Percentiles rank a stretch among this genome's conserved stretches.
Evolutionary conservation across 2,888 invertebrate genomes (phyloP).

Genomic region (Caradrina clavipalpis): DNA sequence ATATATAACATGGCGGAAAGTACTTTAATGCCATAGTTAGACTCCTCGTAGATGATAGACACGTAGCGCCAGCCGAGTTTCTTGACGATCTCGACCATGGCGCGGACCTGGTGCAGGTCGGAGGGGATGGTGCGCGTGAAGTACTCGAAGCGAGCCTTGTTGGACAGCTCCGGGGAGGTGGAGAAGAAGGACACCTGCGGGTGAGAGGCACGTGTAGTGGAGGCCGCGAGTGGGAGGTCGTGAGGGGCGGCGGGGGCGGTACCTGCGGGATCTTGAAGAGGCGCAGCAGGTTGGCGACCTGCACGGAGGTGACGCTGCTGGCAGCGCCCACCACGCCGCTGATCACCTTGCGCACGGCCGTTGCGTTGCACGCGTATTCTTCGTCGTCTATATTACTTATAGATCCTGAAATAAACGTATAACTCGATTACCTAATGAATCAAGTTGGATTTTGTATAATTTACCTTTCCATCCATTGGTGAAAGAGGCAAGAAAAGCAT

Average conservation of each 20-base stretch:
- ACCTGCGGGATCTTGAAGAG: slow-evolving; percentile 97
- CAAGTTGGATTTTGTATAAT: neutral
- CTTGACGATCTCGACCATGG: slow-evolving; percentile 98
- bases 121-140: slow-evolving; percentile 98
- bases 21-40: slow-evolving; percentile 98
- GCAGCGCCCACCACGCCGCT: slow-evolving; percentile 86
- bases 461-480: too few species aligned
- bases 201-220: neutral
- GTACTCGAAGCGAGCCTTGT: slow-evolving; percentile 98
- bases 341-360: slow-evolving; percentile 87
- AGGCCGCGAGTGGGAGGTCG: too few species aligned
- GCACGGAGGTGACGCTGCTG: slow-evolving; percentile 98
- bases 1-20: slow-evolving; percentile 46
- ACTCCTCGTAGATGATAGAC: slow-evolving; percentile 98
- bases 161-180: slow-evolving; percentile 97
- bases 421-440: neutral
- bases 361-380: slow-evolving; percentile 96
- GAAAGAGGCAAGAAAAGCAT: too few species aligned
- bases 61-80: slow-evolving; percentile 98
- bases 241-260: neutral
- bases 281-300: slow-evolving; percentile 96
- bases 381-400: slow-evolving; percentile 98
- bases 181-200: slow-evolving; percentile 98
- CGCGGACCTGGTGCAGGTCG: slow-evolving; percentile 98
- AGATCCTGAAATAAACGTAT: slow-evolving; percentile 92